Evolutionary conservation across 2,113 vertebrate genomes (phyloP).

Genomic region (Thalassarche chlororhynchos): DNA sequence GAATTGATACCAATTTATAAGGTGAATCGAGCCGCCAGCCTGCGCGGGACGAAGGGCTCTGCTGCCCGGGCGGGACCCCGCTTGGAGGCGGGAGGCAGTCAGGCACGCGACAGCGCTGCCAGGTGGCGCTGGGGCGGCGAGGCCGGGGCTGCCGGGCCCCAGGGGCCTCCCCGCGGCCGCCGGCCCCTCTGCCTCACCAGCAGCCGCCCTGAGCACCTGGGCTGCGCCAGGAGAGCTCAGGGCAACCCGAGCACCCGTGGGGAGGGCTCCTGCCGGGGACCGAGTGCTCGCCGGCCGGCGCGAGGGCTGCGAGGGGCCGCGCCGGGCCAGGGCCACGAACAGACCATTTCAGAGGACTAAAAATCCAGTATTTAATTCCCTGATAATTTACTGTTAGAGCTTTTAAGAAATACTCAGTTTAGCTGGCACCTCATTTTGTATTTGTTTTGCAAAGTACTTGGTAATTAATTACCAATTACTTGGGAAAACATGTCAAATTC

Average conservation of each 20-base stretch:
- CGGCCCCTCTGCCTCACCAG: background rate
- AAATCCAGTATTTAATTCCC: background rate
- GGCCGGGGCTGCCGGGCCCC: background rate
- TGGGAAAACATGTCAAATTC: background rate
- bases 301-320: background rate
- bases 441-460: background rate
- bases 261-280: too few relatives aligned
- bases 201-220: background rate
- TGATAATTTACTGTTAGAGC: background rate
- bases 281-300: background rate
- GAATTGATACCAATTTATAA: accelerated
- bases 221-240: background rate
- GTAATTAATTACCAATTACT: background rate
- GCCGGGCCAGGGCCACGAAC: background rate
- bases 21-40: background rate
- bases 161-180: background rate
- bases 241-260: background rate
- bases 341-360: too few relatives aligned
- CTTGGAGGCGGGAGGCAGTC: background rate
- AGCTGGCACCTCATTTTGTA: background rate
- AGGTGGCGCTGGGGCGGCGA: background rate
- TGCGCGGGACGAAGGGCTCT: background rate
- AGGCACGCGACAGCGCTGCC: background rate
- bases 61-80: background rate
- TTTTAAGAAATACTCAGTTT: background rate